phyloP scores from a whole-genome alignment of 2,888 invertebrate genomes.

The Unio pictorum region DNA sequence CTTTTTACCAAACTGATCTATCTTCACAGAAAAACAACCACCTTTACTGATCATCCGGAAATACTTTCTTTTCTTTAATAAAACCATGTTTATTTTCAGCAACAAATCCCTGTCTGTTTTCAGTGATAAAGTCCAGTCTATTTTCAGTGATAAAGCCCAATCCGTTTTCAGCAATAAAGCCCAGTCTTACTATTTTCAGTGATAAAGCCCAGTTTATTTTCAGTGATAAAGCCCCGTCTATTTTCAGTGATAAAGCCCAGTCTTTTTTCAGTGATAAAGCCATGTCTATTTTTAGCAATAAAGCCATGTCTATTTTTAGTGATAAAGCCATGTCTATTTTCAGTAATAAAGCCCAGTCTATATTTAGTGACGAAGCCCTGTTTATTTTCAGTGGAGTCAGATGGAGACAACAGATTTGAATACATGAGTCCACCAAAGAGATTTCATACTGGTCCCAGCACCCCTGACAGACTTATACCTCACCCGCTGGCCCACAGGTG shows the following conservation, averaged over 20 bases:
- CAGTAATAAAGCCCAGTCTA: neutral
- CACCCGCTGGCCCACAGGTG: slow-evolving; percentile 65
- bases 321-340: neutral
- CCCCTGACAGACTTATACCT: slow-evolving; percentile 58
- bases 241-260: neutral
- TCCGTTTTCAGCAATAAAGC: neutral
- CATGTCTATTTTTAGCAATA: neutral
- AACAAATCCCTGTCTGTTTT: neutral
- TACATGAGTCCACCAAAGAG: slow-evolving; percentile 65
- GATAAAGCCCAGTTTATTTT: too few relatives aligned
- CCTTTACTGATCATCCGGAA: too few relatives aligned
- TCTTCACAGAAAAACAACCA: too few relatives aligned
- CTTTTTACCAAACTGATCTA: too few relatives aligned
- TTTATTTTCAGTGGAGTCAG: slow-evolving; percentile 54
- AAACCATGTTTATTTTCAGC: too few relatives aligned
- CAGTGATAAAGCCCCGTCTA: neutral
- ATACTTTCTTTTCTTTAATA: too few relatives aligned
- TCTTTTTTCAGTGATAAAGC: neutral
- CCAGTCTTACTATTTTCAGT: neutral
- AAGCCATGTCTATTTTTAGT: neutral
- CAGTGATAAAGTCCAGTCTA: neutral
- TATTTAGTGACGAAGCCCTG: too few relatives aligned
- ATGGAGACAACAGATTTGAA: slow-evolving; percentile 52
- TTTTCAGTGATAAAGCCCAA: neutral
- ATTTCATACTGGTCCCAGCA: slow-evolving; percentile 56